Percentiles rank a stretch among this genome's conserved stretches.
Evolutionary conservation across 2,888 invertebrate species (phyloP).

Genomic region (Cataglyphis cursor): DNA sequence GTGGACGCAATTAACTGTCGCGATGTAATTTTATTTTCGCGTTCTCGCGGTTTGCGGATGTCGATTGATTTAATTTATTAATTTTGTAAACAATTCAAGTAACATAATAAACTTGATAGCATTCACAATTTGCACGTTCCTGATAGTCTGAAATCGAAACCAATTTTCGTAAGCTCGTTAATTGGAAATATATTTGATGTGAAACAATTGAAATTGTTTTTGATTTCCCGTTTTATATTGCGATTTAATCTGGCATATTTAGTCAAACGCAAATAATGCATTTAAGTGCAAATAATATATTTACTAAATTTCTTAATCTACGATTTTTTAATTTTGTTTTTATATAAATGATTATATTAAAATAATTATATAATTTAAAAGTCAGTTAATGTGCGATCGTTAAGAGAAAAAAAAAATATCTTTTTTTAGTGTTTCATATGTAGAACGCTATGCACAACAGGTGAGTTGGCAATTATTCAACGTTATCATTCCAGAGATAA

Average conservation of each 20-base stretch:
- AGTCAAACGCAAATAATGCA: background rate
- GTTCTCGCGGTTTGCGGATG: background rate
- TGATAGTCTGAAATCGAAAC: background rate
- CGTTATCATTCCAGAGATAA: slow-evolving; percentile 35
- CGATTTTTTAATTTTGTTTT: background rate
- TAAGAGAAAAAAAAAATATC: background rate
- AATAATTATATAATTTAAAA: slow-evolving; percentile 5
- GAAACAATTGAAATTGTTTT: background rate
- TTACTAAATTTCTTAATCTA: background rate
- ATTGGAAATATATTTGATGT: background rate
- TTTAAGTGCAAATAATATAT: no score
- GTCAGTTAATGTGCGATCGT: background rate
- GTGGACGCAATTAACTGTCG: slow-evolving; percentile 2
- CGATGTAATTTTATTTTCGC: background rate
- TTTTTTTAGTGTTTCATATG: background rate
- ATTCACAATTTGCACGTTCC: background rate
- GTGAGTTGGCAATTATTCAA: slow-evolving; percentile 13
- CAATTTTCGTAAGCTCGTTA: background rate
- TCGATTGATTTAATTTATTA: background rate
- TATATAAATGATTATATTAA: background rate
- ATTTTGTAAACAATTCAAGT: background rate
- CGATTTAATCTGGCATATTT: background rate
- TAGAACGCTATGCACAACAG: background rate
- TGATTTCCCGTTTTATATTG: background rate
- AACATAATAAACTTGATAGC: background rate